Conservation (phyloP, 2,113 vertebrate species). For the Colistium nudipinnis region DNA sequence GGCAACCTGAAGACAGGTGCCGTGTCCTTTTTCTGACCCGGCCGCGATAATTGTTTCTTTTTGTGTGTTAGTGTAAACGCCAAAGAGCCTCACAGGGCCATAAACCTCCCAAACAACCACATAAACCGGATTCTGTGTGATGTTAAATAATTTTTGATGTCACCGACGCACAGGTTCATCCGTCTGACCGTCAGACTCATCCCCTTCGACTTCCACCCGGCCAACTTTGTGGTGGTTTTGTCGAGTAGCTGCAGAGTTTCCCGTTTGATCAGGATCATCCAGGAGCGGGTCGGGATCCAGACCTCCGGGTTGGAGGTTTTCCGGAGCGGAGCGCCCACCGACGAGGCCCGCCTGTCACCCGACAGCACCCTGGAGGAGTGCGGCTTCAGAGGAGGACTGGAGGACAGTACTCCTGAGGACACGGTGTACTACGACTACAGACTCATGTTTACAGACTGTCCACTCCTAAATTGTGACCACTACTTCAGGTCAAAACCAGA, state of each 20-base stretch:
- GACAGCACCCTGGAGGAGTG: slow-evolving; percentile 42
- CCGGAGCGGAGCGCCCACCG: slow-evolving; percentile 7
- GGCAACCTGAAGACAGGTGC: slow-evolving; percentile 15
- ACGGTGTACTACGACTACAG: slow-evolving; percentile 55
- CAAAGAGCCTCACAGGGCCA: no score
- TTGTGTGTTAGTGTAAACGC: slow-evolving; percentile 5
- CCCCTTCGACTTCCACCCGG: slow-evolving; percentile 29
- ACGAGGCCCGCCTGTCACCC: slow-evolving; percentile 20
- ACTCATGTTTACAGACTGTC: slow-evolving; percentile 40
- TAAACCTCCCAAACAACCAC: no score
- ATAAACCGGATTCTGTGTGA: not conserved
- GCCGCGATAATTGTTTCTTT: not conserved
- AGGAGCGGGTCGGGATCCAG: slow-evolving; percentile 28
- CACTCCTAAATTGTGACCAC: slow-evolving; percentile 57
- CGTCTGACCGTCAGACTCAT: slow-evolving; percentile 38
- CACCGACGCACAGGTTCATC: slow-evolving; percentile 30
- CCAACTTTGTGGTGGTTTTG: slow-evolving; percentile 41
- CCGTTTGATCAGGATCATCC: slow-evolving; percentile 39
- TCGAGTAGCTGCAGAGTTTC: slow-evolving; percentile 31
- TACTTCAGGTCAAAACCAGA: slow-evolving; percentile 24
- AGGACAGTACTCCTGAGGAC: slow-evolving; percentile 20
- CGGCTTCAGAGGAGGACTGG: slow-evolving; percentile 41
- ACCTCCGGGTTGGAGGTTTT: slow-evolving; percentile 45
- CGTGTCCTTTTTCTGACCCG: not conserved
- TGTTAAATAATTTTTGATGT: not conserved